phyloP scores from a whole-genome alignment of 2,113 vertebrate genomes.

The Oreochromis tanganicae region DNA sequence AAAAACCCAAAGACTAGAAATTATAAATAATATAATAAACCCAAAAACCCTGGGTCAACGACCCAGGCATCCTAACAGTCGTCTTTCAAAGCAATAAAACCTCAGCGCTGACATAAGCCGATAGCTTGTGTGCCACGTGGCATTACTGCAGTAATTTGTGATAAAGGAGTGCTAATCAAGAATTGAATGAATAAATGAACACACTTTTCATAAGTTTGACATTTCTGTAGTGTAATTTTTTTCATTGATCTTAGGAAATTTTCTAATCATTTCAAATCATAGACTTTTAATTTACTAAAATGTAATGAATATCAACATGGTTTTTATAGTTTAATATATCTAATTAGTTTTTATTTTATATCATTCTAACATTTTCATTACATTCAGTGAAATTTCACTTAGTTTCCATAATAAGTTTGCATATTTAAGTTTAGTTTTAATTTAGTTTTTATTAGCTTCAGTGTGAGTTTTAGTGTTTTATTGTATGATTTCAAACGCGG shows the following conservation, averaged over 20 bases:
- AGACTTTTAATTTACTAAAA: neutral
- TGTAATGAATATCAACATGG: neutral
- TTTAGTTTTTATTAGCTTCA: neutral
- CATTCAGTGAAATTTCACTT: neutral
- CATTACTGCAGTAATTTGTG: accelerated
- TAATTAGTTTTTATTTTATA: accelerated
- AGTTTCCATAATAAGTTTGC: neutral
- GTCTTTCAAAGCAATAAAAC: neutral
- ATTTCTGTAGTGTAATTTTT: neutral
- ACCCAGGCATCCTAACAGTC: no score
- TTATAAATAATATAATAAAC: no score
- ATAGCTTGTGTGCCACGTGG: neutral
- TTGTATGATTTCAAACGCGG: neutral
- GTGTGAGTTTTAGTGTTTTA: neutral
- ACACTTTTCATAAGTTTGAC: neutral
- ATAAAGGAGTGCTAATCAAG: neutral
- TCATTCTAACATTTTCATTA: neutral
- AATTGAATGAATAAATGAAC: neutral
- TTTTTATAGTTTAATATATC: neutral
- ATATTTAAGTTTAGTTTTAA: neutral
- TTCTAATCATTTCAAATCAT: neutral
- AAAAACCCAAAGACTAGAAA: no score
- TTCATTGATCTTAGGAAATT: no score
- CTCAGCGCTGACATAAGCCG: neutral
- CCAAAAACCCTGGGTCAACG: no score